phyloP scores from a whole-genome alignment of 2,888 invertebrate genomes.

The Callimorpha dominula region DNA sequence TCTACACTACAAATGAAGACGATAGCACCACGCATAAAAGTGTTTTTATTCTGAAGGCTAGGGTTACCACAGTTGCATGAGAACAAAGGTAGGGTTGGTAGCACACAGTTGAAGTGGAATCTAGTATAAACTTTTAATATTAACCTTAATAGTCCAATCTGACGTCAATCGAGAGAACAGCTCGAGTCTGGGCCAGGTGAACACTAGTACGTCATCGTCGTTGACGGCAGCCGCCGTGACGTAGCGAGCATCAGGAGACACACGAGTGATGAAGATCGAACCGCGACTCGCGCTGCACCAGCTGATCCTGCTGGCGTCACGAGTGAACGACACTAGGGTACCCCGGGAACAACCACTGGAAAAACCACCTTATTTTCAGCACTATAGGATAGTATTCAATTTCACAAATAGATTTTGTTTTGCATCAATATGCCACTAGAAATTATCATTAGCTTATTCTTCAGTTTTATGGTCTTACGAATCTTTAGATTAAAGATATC shows the following conservation, averaged over 20 bases:
- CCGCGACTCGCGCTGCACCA: conserved; percentile 38
- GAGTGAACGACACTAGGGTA: conserved; percentile 57
- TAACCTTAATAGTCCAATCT: conserved; percentile 69
- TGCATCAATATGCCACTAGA: background rate
- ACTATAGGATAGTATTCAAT: background rate
- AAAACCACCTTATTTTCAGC: background rate
- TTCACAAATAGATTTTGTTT: background rate
- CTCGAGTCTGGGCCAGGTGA: conserved; percentile 70
- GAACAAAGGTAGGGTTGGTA: too few relatives aligned
- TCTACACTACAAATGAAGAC: too few relatives aligned
- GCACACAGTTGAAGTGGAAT: too few relatives aligned
- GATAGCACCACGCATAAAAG: too few relatives aligned
- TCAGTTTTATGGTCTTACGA: background rate
- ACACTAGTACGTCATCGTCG: conserved; percentile 56
- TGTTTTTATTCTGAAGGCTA: too few relatives aligned
- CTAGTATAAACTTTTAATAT: too few relatives aligned
- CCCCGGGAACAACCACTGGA: conserved; percentile 76
- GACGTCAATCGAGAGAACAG: conserved; percentile 55
- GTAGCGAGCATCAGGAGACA: conserved; percentile 77
- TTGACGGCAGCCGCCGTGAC: conserved; percentile 63
- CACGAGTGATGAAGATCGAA: conserved; percentile 59
- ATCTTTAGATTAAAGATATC: too few relatives aligned
- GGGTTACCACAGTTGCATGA: too few relatives aligned
- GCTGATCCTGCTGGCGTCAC: conserved; percentile 46
- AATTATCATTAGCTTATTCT: background rate